Evolutionary conservation across 2,888 invertebrate species (phyloP), one percentile per base, ranked within the genome.

Genomic region (Hermaeophaga mercurialis): DNA sequence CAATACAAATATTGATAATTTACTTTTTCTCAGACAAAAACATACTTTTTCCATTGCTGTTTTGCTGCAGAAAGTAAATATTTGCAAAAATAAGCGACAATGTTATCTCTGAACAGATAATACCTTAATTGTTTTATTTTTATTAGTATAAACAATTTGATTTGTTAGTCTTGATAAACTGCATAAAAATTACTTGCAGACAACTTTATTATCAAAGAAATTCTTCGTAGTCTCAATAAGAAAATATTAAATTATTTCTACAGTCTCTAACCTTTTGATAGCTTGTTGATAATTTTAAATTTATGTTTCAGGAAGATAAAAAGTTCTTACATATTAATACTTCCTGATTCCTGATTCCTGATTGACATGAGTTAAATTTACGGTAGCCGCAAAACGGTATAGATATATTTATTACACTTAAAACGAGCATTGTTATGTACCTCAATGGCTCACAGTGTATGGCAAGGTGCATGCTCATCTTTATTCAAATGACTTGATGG

Each of bases 51-150:
- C 19, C 33, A 19, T 46, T 19, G 33, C 12, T 33, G 33, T 45
- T n/a, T 33, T 17, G 44, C 18, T 55, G 49, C 49, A 43, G 24
- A 44, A 52, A 44, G 14, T 18, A 49, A 49, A 45, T 56, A 56
- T 56, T 56, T 56, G 49, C 48, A 26, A 44, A n/a, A 56, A 33
- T 38, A 26, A 15, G 31, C 49, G 38, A 56, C 55, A 56, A 56
- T 49, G 49, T 56, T 56, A 56, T 55, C 55, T 36, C 34, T 9
- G 18, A 2, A 38, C 24, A 26, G 54, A 54, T 48, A 48, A 47
- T 43, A 39, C 44, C 15, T 12, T 17, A 33, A 44, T 26, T 14
- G 14, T 15, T 44, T 44, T n/a, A n/a, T n/a, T 26, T 44, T 26
- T 44, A 14, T 24, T 24, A 11, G 14, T n/a, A n/a, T n/a, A n/a